These are phyloP conservation scores for Eubucco bourcierii DNA, from an alignment of 2,113 vertebrate genomes.

Conservation along the genomic window DNA sequence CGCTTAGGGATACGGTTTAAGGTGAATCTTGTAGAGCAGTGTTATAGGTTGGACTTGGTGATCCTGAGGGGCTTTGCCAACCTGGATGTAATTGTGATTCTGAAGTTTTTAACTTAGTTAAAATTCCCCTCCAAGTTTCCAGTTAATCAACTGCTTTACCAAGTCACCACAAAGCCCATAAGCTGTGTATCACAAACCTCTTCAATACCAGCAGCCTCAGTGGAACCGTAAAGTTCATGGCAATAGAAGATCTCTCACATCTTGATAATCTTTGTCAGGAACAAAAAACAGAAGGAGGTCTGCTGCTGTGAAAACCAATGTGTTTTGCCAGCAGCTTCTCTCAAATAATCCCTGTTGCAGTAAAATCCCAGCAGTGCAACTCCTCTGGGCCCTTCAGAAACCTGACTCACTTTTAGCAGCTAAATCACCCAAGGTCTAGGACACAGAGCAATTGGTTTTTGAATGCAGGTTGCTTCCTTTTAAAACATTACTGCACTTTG, in stretches of 20 bases:
- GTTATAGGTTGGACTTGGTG: too few species aligned
- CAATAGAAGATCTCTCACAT: not conserved
- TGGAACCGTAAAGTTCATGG: not conserved
- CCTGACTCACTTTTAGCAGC: not conserved
- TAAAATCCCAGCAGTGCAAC: not conserved
- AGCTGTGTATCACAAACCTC: not conserved
- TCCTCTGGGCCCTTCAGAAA: constrained; percentile 36
- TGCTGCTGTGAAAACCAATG: not conserved
- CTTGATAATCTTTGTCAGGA: not conserved
- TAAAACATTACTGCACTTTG: constrained; percentile 61
- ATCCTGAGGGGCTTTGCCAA: too few species aligned
- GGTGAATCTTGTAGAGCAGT: too few species aligned
- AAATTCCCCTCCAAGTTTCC: not conserved
- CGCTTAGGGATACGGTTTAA: too few species aligned
- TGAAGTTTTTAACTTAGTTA: not conserved
- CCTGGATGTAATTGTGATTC: too few species aligned
- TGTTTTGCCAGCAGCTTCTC: not conserved
- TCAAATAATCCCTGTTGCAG: not conserved
- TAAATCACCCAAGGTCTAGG: constrained; percentile 24
- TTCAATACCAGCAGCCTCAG: not conserved
- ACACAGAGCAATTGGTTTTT: constrained; percentile 42
- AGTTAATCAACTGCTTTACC: not conserved
- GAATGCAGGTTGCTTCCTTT: constrained; percentile 63
- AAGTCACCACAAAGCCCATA: not conserved
- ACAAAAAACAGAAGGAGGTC: not conserved